Conservation (phyloP, 2,113 vertebrate species). For the Sturnus vulgaris region DNA sequence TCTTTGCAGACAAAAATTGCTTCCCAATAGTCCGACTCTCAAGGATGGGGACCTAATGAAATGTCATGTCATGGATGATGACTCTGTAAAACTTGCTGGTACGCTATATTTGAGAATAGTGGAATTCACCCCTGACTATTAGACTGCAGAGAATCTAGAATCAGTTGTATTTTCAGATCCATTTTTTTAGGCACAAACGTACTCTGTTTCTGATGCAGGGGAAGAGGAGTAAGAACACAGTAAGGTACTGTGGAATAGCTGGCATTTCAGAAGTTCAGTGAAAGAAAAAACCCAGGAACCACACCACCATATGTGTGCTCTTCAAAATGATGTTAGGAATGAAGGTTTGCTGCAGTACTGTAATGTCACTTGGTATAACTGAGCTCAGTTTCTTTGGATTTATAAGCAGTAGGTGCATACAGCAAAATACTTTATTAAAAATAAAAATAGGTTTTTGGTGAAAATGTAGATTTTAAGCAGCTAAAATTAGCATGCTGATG, state of each 20-base stretch:
- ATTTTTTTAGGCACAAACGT: background rate
- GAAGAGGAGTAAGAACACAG: background rate
- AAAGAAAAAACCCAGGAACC: background rate
- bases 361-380: background rate
- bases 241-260: background rate
- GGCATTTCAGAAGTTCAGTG: background rate
- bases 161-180: background rate
- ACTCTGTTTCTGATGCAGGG: background rate
- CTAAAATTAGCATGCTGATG: background rate
- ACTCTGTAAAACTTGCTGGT: background rate
- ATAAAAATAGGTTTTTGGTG: background rate
- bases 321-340: background rate
- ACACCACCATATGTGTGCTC: background rate
- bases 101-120: background rate
- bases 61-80: background rate
- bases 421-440: background rate
- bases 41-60: background rate
- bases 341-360: background rate
- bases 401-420: background rate
- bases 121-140: background rate
- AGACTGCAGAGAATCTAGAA: background rate
- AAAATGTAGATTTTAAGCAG: background rate
- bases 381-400: background rate
- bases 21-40: background rate
- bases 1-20: background rate